Base-by-base conservation (phyloP, 2,113 vertebrate genomes). In the Ceyx margarethae region DNA sequence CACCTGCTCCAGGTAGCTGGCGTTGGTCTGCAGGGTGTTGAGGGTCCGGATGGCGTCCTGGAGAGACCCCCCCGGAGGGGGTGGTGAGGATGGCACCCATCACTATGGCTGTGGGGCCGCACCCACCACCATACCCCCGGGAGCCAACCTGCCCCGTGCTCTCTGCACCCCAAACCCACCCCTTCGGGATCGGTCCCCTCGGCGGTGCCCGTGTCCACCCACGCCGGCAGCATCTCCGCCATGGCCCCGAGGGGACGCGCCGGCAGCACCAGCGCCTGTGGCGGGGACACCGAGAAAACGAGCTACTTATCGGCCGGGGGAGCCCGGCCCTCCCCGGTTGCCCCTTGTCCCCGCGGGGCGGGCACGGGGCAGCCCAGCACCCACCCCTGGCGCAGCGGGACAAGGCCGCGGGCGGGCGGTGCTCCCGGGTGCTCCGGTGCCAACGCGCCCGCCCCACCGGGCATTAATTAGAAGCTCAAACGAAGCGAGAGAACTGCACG, bases 21-120 rank as follows among this genome's bases (percentile, higher is more conserved):
- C 98, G 1, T 99, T 99, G 78, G 99, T 99, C 97, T 99, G 99
- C 20, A 99, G 97, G 3, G 98, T 99, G 96, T 99, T 99, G 42
- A 99, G 98, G 13, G 98, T 98, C 71, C 97, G 98, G n/a, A 99
- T 93, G 1, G 99, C 99, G 13, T 99, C 99, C 99, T 99, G 95
- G 8, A 87, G 60, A 18, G 31, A 65, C 6, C 64, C 26, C 25
- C 15, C 8, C 35, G 35, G 35, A 4, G 7, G 23, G n/a, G 11
- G 37, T 2, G 35, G 51, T 85, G 3, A 23, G 69, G 28, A 62
- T 2, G 29, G 37, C 0, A 6, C 51, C 45, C 68, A 35, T 22
- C 62, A 51, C 54, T 6, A 1, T 1, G 0, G 54, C 35, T 28
- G 31, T 22, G 3, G 20, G 53, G 35, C 35, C 25, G 10, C 3